phyloP scores from a whole-genome alignment of 2,113 vertebrate genomes.

The Pelodiscus sinensis region DNA sequence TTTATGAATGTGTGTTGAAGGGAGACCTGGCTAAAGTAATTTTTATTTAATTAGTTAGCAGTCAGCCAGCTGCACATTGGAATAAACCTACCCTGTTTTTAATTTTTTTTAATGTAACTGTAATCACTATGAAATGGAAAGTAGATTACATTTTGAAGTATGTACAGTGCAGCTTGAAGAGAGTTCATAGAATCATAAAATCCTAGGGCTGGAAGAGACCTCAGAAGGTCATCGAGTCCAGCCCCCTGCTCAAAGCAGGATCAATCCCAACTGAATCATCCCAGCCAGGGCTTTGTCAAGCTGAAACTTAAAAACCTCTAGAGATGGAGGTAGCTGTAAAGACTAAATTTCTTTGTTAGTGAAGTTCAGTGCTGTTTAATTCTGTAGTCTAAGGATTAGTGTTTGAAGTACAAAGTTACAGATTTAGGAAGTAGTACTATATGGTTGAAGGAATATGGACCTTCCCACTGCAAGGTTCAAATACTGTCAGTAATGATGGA shows the following conservation, averaged over 20 bases:
- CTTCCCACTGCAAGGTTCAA: not conserved
- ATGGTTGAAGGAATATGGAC: not conserved
- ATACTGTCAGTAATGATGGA: not conserved
- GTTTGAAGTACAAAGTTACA: fast-evolving
- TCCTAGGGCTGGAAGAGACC: too few relatives aligned
- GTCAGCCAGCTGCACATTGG: not conserved
- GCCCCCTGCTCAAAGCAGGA: too few relatives aligned
- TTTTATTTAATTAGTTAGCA: not conserved
- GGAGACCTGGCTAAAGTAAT: not conserved
- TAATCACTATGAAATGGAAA: not conserved
- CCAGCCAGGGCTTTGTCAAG: too few relatives aligned
- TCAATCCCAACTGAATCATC: too few relatives aligned
- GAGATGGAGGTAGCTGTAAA: not conserved
- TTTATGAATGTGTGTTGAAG: not conserved
- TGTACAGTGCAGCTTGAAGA: fast-evolving
- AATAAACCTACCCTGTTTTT: not conserved
- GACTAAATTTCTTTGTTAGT: not conserved
- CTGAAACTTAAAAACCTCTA: too few relatives aligned
- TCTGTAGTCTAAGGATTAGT: not conserved
- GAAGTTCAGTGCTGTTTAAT: not conserved
- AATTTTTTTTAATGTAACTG: not conserved
- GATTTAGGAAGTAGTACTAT: not conserved
- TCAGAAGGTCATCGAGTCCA: too few relatives aligned
- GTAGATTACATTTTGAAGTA: not conserved
- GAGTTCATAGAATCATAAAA: too few relatives aligned